Conservation (phyloP, 2,113 vertebrate genomes). For the Hippocampus comes region DNA sequence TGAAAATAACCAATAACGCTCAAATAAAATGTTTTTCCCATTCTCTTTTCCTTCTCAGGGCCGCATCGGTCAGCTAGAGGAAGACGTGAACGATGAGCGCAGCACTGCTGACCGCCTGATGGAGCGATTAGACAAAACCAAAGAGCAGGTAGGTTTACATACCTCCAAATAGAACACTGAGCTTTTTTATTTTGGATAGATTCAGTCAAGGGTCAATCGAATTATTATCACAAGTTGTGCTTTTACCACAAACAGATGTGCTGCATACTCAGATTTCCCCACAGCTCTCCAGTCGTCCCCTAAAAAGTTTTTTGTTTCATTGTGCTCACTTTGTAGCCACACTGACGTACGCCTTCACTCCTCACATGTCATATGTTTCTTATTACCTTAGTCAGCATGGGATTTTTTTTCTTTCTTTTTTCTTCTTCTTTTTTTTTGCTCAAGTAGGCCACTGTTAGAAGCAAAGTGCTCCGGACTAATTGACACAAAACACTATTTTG, state of each 20-base stretch:
- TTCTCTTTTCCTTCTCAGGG: constrained; percentile 67
- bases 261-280: constrained; percentile 33
- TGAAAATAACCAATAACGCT: too few relatives aligned
- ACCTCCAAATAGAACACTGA: not conserved
- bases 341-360: not conserved
- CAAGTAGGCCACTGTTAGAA: constrained; percentile 50
- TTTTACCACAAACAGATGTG: constrained; percentile 53
- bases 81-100: constrained; percentile 86
- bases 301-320: constrained; percentile 14
- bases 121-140: constrained; percentile 82
- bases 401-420: not conserved
- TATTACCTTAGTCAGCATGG: not conserved
- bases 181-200: constrained; percentile 7
- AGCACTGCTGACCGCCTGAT: constrained; percentile 81
- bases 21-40: not conserved
- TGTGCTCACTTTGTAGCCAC: not conserved
- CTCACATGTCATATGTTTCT: not conserved
- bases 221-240: constrained; percentile 35
- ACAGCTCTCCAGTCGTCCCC: constrained; percentile 12
- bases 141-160: constrained; percentile 70
- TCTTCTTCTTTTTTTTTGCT: not conserved
- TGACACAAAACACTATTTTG: constrained; percentile 53
- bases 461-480: constrained; percentile 48
- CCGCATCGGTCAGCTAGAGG: constrained; percentile 79
- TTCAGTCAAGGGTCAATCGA: constrained; percentile 10